Base-by-base conservation (phyloP, 2,797 vertebrate genomes). In the Taenioides sp. region DNA sequence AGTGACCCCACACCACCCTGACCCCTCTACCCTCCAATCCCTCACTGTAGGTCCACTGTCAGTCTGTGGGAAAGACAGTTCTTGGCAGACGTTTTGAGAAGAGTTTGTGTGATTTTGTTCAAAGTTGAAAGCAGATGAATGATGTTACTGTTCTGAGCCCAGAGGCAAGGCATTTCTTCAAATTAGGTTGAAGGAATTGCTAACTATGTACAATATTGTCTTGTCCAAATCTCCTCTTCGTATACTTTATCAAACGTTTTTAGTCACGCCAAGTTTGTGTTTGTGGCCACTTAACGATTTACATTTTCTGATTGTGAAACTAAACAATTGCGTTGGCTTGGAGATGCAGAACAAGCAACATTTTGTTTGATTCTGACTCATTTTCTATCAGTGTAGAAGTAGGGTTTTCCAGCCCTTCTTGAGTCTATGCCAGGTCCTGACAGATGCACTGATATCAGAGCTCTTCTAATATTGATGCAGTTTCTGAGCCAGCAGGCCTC, bases 371-470 rank as follows among this genome's bases (percentile, higher is more conserved):
- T 65, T 50, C 25, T 2, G 7, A 49, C 23, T 52, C 16, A 66
- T 66, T 20, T 31, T 54, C 1, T 55, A 55, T 54, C 49, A n/a
- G n/a, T 47, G 14, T 16, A 22, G 25, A 67, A 55, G 65, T 54
- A 52, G 20, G 20, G 55, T 55, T 37, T 67, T 31, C 65, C 65
- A 66, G 49, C 4, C 2, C 25, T 66, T 25, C 25, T 22, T 55
- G 27, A 67, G n/a, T 6, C 50, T 34, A 27, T 67, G 65, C 65
- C 65, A 67, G 27, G 50, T 67, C 65, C 65, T 67, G 65, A 67
- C 65, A 67, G 52, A 67, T 54, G 47, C 10, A 16, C 47, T 50
- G 52, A 67, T 67, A 67, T 54, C 27, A 67, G 28, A 55, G 25
- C 27, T 22, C 16, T 34, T 67, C 28, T 67, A 66, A 50, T 50